Evolutionary conservation across 2,113 vertebrate species (phyloP).

Genomic region (Microcebus ravelobensis): DNA sequence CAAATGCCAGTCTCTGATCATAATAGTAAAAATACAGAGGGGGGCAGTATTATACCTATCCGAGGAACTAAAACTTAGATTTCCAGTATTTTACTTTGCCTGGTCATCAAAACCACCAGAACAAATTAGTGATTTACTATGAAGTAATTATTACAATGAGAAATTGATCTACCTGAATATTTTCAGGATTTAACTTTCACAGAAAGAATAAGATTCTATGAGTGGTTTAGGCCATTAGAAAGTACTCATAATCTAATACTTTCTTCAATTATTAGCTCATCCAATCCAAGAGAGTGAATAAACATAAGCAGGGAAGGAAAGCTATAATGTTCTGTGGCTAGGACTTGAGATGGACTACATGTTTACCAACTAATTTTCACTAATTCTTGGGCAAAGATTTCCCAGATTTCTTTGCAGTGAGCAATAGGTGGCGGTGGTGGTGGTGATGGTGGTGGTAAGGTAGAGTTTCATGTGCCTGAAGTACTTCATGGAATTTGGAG

Average conservation of each 20-base stretch:
- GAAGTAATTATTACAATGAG: not conserved
- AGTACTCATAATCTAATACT: not conserved
- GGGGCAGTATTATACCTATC: not conserved
- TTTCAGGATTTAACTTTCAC: constrained; percentile 26
- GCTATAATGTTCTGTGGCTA: not conserved
- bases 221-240: not conserved
- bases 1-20: not conserved
- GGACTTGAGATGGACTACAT: not conserved
- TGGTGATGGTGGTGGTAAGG: not conserved
- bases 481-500: not conserved
- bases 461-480: not conserved
- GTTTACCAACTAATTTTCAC: not conserved
- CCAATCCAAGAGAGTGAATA: not conserved
- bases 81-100: not conserved
- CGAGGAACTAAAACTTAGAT: not conserved
- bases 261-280: not conserved
- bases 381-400: not conserved
- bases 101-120: not conserved
- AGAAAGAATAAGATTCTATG: not conserved
- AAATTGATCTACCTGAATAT: not conserved
- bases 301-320: not conserved
- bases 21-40: not conserved
- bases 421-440: not conserved
- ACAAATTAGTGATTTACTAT: not conserved
- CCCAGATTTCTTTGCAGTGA: not conserved